phyloP scores from a whole-genome alignment of 2,888 invertebrate genomes.

The Alcis repandata region DNA sequence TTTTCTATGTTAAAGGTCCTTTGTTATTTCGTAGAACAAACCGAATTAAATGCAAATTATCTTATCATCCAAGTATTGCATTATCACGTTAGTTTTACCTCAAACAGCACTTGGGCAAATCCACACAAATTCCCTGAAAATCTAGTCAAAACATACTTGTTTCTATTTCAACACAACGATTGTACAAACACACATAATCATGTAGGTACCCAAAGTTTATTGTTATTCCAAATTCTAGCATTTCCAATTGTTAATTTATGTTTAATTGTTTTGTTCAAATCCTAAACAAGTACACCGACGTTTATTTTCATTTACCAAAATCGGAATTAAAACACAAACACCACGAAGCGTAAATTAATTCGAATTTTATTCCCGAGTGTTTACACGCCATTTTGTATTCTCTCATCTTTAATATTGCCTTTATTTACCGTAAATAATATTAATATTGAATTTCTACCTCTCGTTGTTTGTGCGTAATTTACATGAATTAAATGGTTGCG shows the following conservation, averaged over 20 bases:
- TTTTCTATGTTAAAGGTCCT: too few species aligned
- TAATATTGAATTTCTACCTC: constrained; percentile 30
- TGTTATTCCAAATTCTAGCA: neutral
- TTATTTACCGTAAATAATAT: constrained; percentile 32
- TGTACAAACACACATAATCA: too few species aligned
- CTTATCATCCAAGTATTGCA: too few species aligned
- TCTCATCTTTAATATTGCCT: constrained; percentile 31
- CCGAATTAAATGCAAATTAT: too few species aligned
- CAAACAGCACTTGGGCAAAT: too few species aligned
- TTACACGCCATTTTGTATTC: constrained; percentile 33
- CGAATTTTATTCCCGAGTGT: constrained; percentile 27
- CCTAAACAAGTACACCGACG: constrained; percentile 9
- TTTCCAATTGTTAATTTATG: neutral
- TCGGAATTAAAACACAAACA: constrained; percentile 25
- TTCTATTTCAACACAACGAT: too few species aligned
- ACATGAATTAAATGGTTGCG: constrained; percentile 32
- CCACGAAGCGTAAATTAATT: constrained; percentile 18
- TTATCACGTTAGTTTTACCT: too few species aligned
- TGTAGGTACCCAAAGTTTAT: neutral
- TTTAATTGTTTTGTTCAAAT: constrained; percentile 10
- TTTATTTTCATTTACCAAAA: constrained; percentile 18
- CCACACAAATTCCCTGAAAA: too few species aligned
- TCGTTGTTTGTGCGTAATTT: constrained; percentile 29
- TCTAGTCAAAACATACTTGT: too few species aligned
- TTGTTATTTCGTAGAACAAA: too few species aligned